These are phyloP conservation scores for Rhynchomys soricoides DNA, from an alignment of 2,113 vertebrate genomes.

Conservation along the genomic window DNA sequence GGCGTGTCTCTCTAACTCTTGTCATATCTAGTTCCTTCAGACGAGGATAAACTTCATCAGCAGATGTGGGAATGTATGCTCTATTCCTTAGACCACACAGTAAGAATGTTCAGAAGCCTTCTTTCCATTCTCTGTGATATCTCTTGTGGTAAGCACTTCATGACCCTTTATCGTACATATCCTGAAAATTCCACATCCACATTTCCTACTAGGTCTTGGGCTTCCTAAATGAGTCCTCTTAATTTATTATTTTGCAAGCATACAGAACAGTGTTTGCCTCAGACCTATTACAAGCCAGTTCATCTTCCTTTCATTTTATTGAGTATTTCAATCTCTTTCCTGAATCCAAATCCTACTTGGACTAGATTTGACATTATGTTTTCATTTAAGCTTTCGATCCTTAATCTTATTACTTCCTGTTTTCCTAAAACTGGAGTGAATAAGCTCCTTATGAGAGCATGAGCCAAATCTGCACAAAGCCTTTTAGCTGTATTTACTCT, in stretches of 20 bases:
- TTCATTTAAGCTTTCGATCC: constrained; percentile 82
- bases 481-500: constrained; percentile 83
- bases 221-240: not conserved
- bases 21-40: not conserved
- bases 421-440: constrained; percentile 85
- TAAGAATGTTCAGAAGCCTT: not conserved
- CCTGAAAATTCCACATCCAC: not conserved
- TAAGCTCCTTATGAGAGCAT: constrained; percentile 86
- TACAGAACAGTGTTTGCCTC: not conserved
- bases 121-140: not conserved
- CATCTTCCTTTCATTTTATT: constrained; percentile 72
- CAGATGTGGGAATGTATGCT: not conserved
- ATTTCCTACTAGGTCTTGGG: not conserved
- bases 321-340: constrained; percentile 65
- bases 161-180: not conserved
- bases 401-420: constrained; percentile 88
- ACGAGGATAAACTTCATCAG: not conserved
- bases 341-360: constrained; percentile 75
- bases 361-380: constrained; percentile 80
- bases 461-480: constrained; percentile 82
- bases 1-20: not conserved
- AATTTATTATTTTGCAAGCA: constrained; percentile 37
- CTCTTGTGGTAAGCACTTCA: not conserved
- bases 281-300: constrained; percentile 44
- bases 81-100: not conserved